These are phyloP conservation scores for Nasonovia ribisnigri DNA, from an alignment of 2,888 invertebrate genomes.

Conservation along the genomic window DNA sequence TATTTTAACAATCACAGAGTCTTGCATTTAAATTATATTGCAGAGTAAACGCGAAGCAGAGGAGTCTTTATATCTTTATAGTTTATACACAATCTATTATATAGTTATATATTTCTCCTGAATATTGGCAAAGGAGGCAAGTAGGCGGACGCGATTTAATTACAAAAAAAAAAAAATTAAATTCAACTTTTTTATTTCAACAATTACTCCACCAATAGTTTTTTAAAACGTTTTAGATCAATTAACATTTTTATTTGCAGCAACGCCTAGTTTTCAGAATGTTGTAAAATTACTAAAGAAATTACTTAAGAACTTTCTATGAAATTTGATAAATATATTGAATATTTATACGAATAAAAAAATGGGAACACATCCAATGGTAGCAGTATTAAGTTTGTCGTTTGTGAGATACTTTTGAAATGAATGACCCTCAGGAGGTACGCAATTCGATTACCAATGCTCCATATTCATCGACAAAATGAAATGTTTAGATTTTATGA, in stretches of 20 bases:
- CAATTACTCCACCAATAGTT: not conserved
- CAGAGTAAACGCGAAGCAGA: not conserved
- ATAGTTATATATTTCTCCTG: not conserved
- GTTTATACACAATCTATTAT: not conserved
- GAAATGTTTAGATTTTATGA: conserved; percentile 4
- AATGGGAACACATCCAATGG: not conserved
- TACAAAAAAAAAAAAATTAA: not conserved
- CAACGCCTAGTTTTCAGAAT: not conserved
- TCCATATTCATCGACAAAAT: not conserved
- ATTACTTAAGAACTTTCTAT: not conserved
- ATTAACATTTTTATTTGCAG: not conserved
- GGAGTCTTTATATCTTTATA: not conserved
- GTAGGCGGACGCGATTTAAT: not conserved
- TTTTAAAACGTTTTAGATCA: not conserved
- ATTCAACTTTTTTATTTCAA: not conserved
- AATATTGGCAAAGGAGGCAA: not conserved
- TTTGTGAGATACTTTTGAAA: not conserved
- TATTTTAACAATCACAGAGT: not conserved
- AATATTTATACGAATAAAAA: not conserved
- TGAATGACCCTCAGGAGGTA: not conserved
- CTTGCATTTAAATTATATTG: not conserved
- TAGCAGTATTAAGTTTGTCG: not conserved
- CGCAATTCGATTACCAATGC: not conserved
- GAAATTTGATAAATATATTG: not conserved
- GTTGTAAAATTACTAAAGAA: not conserved